Conservation (phyloP, 2,888 invertebrate species). For the Athalia cordata region DNA sequence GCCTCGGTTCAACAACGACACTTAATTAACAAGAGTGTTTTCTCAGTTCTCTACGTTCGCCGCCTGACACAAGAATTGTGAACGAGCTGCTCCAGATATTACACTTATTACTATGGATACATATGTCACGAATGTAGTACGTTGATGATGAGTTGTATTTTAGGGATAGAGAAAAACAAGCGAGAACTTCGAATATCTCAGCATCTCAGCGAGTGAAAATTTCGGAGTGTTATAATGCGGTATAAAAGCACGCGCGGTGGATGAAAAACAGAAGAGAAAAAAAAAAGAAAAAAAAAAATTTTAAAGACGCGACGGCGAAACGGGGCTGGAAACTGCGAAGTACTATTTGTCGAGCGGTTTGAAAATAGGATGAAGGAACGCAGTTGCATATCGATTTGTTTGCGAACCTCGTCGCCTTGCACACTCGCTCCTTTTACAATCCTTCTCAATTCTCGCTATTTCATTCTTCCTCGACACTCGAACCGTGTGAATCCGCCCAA, state of each 20-base stretch:
- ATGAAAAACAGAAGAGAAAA: too few relatives aligned
- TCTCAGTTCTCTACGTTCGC: slow-evolving; percentile 52
- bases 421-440: slow-evolving; percentile 42
- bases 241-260: too few relatives aligned
- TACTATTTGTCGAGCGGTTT: slow-evolving; percentile 16
- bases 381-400: slow-evolving; percentile 67
- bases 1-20: slow-evolving; percentile 67
- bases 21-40: slow-evolving; percentile 70
- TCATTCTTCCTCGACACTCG: slow-evolving; percentile 57
- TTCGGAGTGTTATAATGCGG: too few relatives aligned
- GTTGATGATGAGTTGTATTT: too few relatives aligned
- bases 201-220: too few relatives aligned
- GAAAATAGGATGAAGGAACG: slow-evolving; percentile 62
- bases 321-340: not conserved
- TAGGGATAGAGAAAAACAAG: too few relatives aligned
- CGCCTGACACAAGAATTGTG: slow-evolving; percentile 7
- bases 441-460: slow-evolving; percentile 53
- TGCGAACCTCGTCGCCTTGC: slow-evolving; percentile 53
- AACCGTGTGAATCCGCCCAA: slow-evolving; percentile 58
- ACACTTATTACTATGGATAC: not conserved
- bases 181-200: too few relatives aligned
- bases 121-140: too few relatives aligned
- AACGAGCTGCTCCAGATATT: not conserved
- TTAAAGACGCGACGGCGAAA: not conserved
- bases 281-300: not conserved